Percentiles rank a stretch among this genome's conserved stretches.
These are phyloP conservation scores for Mormyrus iriodes DNA, from an alignment of 2,113 vertebrate species.

Conservation along the genomic window DNA sequence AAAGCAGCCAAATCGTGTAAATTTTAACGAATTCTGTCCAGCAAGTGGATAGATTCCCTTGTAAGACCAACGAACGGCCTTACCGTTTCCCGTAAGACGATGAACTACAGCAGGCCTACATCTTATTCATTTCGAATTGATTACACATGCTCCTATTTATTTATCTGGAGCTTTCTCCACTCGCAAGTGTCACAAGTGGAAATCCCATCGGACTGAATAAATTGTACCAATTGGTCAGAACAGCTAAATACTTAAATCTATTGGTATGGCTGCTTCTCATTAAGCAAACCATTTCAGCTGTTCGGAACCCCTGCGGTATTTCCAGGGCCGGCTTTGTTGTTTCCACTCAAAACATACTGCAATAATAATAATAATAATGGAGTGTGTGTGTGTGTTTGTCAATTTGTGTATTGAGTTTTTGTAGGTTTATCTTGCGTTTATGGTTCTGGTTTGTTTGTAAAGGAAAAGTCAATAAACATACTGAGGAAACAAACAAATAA, in stretches of 20 bases:
- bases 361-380: too few relatives aligned
- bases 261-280: neutral
- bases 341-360: neutral
- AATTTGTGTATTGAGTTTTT: too few relatives aligned
- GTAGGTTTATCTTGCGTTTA: too few relatives aligned
- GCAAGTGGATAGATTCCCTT: neutral
- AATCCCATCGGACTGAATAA: neutral
- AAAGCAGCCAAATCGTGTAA: neutral
- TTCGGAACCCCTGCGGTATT: neutral
- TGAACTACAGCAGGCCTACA: neutral
- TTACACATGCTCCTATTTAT: neutral
- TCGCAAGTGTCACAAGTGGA: neutral
- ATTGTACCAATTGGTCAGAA: neutral
- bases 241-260: neutral
- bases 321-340: neutral
- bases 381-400: too few relatives aligned
- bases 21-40: slow-evolving; percentile 5
- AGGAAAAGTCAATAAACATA: too few relatives aligned
- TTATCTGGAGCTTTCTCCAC: neutral
- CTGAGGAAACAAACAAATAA: too few relatives aligned
- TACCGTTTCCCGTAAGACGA: neutral
- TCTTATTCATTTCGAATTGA: neutral
- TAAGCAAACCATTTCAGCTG: neutral
- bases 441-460: too few relatives aligned
- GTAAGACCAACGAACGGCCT: neutral